Evolutionary conservation across 1,140 invertebrate genomes (phyloP), one percentile per base, ranked within the genome.

Genomic region (Thaumetopoea pityocampa): DNA sequence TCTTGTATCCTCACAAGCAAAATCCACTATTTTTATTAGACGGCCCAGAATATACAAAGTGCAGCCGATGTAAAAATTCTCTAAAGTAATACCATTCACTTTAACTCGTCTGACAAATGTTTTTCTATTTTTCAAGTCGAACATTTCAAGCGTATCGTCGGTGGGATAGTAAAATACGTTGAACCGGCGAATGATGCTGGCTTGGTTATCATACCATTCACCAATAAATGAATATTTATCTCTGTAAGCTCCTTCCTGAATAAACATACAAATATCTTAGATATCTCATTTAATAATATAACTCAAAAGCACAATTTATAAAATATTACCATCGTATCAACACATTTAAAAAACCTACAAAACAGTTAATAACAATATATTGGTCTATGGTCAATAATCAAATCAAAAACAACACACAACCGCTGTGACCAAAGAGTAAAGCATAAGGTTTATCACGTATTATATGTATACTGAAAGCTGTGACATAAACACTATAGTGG

Each of bases 191-290:
- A 90, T 79, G 2, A 93, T 77, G 29, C 88, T 89, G 1, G 94
- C 90, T 57, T 92, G 88, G 52, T 89, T 87, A 59, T 96, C 94
- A 63, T 91, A 94, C 94, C 94, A 96, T 80, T 96, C 93, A 9
- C 90, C 91, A 48, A 91, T 85, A 84, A 96, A 95, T 7, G 85
- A 65, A 63, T 77, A 85, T 66, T 79, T 85, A 20, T 85, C 74
- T 36, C 45, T 60, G 28, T 74, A 83, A 19, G 67, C 51, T 17
- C 77, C 78, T 48, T 85, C 83, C 83, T 85, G 33, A 33, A 46
- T 33, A 41, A 20, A 46, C 7, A 28, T n/a, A n/a, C n/a, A n/a
- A n/a, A n/a, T n/a, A n/a, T n/a, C n/a, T n/a, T n/a, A n/a, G n/a
- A n/a, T n/a, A n/a, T n/a, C n/a, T n/a, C n/a, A n/a, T n/a, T n/a